These are phyloP conservation scores for Tylochromis polylepis DNA, from an alignment of 2,113 vertebrate species.

Conservation along the genomic window DNA sequence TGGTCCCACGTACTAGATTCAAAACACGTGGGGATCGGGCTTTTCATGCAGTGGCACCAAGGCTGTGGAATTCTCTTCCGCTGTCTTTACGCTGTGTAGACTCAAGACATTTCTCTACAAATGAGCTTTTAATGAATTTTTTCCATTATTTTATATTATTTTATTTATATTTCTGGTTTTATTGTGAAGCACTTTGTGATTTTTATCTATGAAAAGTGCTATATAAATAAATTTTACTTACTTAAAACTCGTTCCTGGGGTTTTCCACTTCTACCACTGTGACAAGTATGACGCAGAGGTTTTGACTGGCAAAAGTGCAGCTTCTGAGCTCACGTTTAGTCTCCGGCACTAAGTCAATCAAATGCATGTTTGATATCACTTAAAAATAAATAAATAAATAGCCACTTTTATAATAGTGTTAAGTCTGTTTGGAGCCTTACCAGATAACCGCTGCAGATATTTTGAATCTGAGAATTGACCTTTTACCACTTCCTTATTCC, in stretches of 20 bases:
- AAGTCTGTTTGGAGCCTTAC: neutral
- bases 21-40: too few relatives aligned
- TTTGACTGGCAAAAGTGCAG: neutral
- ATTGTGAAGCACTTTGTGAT: too few relatives aligned
- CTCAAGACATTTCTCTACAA: too few relatives aligned
- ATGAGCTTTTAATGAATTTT: too few relatives aligned
- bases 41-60: too few relatives aligned
- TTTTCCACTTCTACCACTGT: neutral
- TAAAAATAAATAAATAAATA: neutral
- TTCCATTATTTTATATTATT: too few relatives aligned
- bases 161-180: too few relatives aligned
- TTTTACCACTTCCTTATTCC: constrained; percentile 11
- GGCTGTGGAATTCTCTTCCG: too few relatives aligned
- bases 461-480: neutral
- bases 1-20: too few relatives aligned
- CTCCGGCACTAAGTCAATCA: neutral
- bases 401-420: neutral
- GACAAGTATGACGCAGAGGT: neutral
- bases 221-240: too few relatives aligned
- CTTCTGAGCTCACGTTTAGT: neutral
- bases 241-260: neutral
- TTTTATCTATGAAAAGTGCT: too few relatives aligned
- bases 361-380: neutral
- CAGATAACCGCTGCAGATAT: neutral
- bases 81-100: too few relatives aligned